phyloP scores from a whole-genome alignment of 2,113 vertebrate genomes.

The Gnathonemus echidnorhynchus region DNA sequence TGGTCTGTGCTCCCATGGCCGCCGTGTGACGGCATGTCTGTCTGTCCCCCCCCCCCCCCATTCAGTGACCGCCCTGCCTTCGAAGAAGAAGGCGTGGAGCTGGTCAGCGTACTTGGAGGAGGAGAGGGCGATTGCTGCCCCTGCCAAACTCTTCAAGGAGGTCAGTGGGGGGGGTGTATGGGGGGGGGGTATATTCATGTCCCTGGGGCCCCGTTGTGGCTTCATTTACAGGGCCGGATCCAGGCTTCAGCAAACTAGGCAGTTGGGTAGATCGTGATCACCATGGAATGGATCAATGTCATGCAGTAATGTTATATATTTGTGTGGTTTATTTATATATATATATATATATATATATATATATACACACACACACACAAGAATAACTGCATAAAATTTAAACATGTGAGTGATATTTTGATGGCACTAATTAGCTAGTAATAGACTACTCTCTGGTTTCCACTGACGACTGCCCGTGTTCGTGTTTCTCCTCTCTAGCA shows the following conservation, averaged over 20 bases:
- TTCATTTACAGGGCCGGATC: background rate
- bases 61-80: constrained; percentile 57
- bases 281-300: background rate
- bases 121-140: constrained; percentile 78
- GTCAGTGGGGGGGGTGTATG: constrained; percentile 46
- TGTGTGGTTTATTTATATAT: no score
- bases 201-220: background rate
- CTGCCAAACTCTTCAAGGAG: constrained; percentile 93
- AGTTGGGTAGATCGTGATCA: background rate
- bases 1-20: background rate
- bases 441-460: background rate
- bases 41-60: background rate
- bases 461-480: background rate
- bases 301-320: no score
- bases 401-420: background rate
- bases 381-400: no score
- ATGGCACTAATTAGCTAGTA: background rate
- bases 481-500: constrained; percentile 58
- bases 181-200: background rate
- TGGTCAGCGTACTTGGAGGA: constrained; percentile 93
- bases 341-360: no score
- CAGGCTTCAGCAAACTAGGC: background rate
- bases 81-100: constrained; percentile 89
- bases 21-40: background rate
- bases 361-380: no score